Percentiles rank a stretch among this genome's conserved stretches.
These are phyloP conservation scores for Lagocephalus sceleratus DNA, from an alignment of 2,797 vertebrate genomes.

Conservation along the genomic window DNA sequence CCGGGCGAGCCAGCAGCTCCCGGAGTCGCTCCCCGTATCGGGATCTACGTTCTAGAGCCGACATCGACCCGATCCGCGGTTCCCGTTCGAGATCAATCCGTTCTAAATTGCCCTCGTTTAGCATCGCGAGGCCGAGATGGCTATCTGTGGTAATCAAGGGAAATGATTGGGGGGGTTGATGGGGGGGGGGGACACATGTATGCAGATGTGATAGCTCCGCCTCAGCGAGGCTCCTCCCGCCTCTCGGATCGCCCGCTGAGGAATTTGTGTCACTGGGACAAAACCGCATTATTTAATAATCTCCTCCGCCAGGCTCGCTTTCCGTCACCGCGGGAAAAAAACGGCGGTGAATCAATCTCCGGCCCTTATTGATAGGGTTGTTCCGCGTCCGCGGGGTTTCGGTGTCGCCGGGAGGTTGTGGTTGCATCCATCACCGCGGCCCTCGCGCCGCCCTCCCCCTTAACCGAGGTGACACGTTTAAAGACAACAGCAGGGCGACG, in stretches of 20 bases:
- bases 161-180: slow-evolving; percentile 70
- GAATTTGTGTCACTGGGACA: slow-evolving; percentile 28
- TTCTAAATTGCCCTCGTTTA: slow-evolving; percentile 74
- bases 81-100: slow-evolving; percentile 58
- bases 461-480: neutral
- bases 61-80: slow-evolving; percentile 47
- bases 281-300: neutral
- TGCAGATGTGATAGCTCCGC: slow-evolving; percentile 24
- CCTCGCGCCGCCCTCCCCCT: neutral
- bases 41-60: slow-evolving; percentile 22
- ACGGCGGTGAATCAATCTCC: slow-evolving; percentile 7
- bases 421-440: slow-evolving; percentile 26
- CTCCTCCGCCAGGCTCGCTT: slow-evolving; percentile 12
- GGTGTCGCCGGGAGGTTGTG: slow-evolving; percentile 12
- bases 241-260: no score
- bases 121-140: slow-evolving; percentile 61
- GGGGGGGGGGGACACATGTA: slow-evolving; percentile 49
- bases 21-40: slow-evolving; percentile 9
- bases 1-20: no score
- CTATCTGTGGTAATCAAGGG: slow-evolving; percentile 71
- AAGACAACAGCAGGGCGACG: neutral
- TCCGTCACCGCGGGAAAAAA: slow-evolving; percentile 5
- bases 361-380: slow-evolving; percentile 21
- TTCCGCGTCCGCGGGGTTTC: slow-evolving; percentile 4
- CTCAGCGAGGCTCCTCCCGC: no score